Percentiles rank a stretch among this genome's conserved stretches.
These are phyloP conservation scores for Chitala chitala DNA, from an alignment of 2,113 vertebrate genomes.

Conservation along the genomic window DNA sequence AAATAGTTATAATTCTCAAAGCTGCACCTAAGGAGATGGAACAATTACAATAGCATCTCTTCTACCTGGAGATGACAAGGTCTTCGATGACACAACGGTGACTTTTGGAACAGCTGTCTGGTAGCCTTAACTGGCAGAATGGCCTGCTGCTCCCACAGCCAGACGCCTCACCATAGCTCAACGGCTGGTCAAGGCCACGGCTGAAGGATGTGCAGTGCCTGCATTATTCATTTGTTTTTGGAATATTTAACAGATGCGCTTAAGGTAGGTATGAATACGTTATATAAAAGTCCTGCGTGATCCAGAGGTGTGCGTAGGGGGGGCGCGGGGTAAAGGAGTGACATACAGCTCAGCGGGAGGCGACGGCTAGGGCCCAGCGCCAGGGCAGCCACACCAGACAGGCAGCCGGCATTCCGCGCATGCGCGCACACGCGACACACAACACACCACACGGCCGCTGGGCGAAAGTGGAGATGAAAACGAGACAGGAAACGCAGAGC, in stretches of 20 bases:
- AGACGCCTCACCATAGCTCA: too few species aligned
- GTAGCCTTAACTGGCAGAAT: constrained; percentile 9
- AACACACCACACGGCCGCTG: too few species aligned
- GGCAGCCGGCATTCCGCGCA: background rate
- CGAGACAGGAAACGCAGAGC: too few species aligned
- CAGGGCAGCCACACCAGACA: constrained; percentile 8
- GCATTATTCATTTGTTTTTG: constrained; percentile 44
- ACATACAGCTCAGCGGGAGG: background rate
- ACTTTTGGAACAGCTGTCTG: background rate
- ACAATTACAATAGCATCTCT: too few species aligned
- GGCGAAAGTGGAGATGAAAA: too few species aligned
- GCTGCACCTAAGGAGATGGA: too few species aligned
- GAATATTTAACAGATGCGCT: background rate
- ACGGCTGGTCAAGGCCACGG: constrained; percentile 9
- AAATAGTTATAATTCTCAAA: too few species aligned
- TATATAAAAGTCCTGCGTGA: background rate
- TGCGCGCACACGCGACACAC: too few species aligned
- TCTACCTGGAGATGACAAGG: background rate
- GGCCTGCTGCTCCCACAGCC: background rate
- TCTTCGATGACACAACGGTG: background rate
- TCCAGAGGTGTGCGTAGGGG: background rate
- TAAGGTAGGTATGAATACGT: background rate
- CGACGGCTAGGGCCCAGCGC: background rate
- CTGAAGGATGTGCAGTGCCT: constrained; percentile 30
- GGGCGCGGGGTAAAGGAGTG: background rate